phyloP scores from a whole-genome alignment of 1,140 invertebrate genomes.

The Drosophila arizonae region DNA sequence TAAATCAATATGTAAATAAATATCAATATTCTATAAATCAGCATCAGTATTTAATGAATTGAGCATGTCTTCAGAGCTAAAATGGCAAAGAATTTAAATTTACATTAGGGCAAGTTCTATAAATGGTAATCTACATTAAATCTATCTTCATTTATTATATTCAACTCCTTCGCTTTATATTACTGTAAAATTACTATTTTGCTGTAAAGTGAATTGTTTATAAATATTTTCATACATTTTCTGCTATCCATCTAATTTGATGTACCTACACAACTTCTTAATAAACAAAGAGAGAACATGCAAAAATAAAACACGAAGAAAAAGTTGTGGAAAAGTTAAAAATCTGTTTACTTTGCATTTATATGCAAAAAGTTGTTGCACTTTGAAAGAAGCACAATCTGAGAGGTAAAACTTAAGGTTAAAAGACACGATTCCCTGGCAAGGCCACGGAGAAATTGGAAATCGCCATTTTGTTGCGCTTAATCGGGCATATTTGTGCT shows the following conservation, averaged over 20 bases:
- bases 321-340: slow-evolving; percentile 26
- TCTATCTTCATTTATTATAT: no score
- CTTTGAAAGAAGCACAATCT: slow-evolving; percentile 10
- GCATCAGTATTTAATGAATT: no score
- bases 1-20: no score
- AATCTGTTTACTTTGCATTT: slow-evolving; percentile 41
- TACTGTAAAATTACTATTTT: no score
- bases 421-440: background rate
- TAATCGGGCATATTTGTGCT: slow-evolving; percentile 16
- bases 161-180: no score
- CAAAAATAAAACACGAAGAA: background rate
- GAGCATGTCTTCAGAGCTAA: no score
- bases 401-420: slow-evolving; percentile 17
- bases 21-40: no score
- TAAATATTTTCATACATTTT: slow-evolving; percentile 2
- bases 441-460: slow-evolving; percentile 7
- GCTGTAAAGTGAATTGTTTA: background rate
- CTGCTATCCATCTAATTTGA: background rate
- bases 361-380: slow-evolving; percentile 37
- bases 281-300: slow-evolving; percentile 10
- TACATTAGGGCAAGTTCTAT: no score
- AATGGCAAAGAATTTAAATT: no score
- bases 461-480: slow-evolving; percentile 1
- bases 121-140: no score
- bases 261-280: slow-evolving; percentile 8